Evolutionary conservation across 2,113 vertebrate genomes (phyloP), one percentile per base, ranked within the genome.

Genomic region (Ramphastos sulfuratus): DNA sequence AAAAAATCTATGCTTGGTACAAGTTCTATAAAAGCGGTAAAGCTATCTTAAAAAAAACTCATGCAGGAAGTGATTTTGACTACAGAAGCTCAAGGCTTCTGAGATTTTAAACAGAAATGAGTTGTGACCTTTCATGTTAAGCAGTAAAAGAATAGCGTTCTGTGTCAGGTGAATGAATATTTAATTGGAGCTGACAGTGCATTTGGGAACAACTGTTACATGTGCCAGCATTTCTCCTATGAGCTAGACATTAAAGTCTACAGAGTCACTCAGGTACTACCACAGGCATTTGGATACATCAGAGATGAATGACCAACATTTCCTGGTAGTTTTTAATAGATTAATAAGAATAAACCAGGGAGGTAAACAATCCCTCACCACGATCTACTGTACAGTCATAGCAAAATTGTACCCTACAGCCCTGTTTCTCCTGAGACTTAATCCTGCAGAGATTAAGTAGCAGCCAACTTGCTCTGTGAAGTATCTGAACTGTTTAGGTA

Each of bases 61-160:
- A 64, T 5, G 21, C 27, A 78, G 27, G 28, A 89, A 82, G n/a
- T 56, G 25, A 85, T 78, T 90, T 92, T 52, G 94, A 76, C 46
- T 63, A 72, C 56, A 92, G 67, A 82, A 89, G 20, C 44, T 85
- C 37, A 33, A 2, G 12, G 59, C 65, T 91, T 94, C 60, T 69
- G 65, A 81, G 77, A 59, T 64, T 77, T 80, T 81, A 85, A 89
- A 87, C 42, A 83, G 70, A 86, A 95, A 87, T 85, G 44, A 67
- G n/a, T 67, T 89, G 48, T 92, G 89, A 90, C 72, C 82, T 93
- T 93, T 87, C 76, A 42, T 46, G 25, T 87, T 87, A 73, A 85
- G 37, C 52, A 64, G 63, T 42, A 37, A 67, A 89, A 78, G 66
- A 88, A 89, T 5, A 87, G 52, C n/a, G 55, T 44, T 81, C 35